A percentile compares a stretch with the other conserved stretches of the same genome.
phyloP scores from a whole-genome alignment of 2,113 vertebrate species.

The Numida meleagris region DNA sequence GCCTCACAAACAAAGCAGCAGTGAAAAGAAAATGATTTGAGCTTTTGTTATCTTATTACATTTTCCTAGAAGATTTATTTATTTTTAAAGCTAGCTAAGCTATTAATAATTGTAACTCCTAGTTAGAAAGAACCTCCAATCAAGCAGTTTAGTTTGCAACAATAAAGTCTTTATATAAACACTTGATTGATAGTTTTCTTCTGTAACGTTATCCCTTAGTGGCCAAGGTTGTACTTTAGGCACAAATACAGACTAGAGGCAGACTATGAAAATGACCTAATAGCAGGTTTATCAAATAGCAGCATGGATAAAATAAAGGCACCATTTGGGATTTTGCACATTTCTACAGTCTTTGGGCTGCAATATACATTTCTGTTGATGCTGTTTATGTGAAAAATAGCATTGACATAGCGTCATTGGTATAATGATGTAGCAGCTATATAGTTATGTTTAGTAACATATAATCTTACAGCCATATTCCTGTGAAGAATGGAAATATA shows the following conservation, averaged over 20 bases:
- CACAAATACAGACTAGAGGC: background rate
- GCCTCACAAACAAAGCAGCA: background rate
- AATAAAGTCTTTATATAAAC: background rate
- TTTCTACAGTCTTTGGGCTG: slow-evolving; percentile 39
- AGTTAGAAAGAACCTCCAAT: background rate
- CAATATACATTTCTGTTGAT: slow-evolving; percentile 46
- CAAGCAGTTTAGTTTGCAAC: background rate
- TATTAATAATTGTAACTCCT: background rate
- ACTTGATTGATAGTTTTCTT: background rate
- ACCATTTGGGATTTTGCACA: background rate
- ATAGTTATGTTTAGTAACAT: background rate
- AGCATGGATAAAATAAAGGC: background rate
- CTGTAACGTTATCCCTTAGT: background rate
- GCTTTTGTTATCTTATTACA: background rate
- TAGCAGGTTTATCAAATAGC: background rate
- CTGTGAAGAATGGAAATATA: background rate
- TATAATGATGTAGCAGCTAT: background rate
- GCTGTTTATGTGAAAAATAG: slow-evolving; percentile 43
- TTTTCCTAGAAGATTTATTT: background rate
- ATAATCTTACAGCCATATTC: background rate
- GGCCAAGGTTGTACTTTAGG: background rate
- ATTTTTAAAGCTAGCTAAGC: background rate
- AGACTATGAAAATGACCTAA: background rate
- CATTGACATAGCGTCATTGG: background rate
- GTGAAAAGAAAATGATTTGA: background rate